Conservation (phyloP, 2,113 vertebrate genomes). For the Brachypodius melanocephalos region DNA sequence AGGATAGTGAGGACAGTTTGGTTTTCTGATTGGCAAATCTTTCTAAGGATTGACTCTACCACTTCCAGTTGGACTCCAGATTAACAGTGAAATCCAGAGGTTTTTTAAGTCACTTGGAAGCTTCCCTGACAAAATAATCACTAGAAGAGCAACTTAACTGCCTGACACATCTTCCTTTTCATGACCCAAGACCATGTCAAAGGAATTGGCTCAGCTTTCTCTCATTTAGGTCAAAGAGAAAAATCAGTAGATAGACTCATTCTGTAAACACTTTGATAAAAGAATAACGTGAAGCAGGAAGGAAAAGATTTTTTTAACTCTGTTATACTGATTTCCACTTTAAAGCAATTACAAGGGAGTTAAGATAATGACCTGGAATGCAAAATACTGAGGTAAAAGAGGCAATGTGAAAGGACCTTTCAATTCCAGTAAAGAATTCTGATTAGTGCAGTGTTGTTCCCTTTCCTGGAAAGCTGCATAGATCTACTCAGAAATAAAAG, state of each 20-base stretch:
- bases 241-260: neutral
- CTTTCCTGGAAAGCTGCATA: neutral
- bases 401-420: neutral
- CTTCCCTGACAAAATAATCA: neutral
- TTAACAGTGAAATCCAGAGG: neutral
- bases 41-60: neutral
- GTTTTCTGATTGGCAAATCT: neutral
- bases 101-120: neutral
- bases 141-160: neutral
- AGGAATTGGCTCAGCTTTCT: neutral
- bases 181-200: neutral
- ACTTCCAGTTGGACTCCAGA: neutral
- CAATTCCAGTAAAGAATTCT: neutral
- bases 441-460: neutral
- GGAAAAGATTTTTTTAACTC: neutral
- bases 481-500: neutral
- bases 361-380: neutral
- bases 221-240: neutral
- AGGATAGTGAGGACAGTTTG: neutral
- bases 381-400: neutral
- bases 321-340: neutral
- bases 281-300: neutral
- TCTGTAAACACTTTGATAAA: neutral
- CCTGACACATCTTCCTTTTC: neutral
- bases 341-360: neutral